Base-by-base conservation (phyloP, 2,797 vertebrate species). In the Acipenser transmontanus region DNA sequence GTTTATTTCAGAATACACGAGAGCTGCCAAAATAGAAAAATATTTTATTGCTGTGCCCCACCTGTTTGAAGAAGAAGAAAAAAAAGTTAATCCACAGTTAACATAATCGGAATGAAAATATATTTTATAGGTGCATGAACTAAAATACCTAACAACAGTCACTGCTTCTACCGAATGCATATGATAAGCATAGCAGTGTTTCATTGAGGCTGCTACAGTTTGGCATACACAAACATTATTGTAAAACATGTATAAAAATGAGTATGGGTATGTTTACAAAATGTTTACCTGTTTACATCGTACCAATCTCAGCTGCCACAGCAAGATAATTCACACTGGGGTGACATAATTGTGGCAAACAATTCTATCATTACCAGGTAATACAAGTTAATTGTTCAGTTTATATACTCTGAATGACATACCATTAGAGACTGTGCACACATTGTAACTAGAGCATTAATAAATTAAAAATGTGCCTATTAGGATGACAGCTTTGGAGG, bases 371-470 rank as follows among this genome's bases (percentile, higher is more conserved):
- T 92, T 90, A 91, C 87, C 88, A 93, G 92, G 93, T 94, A 93
- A 95, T 92, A 89, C 82, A 89, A 90, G 93, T 92, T 93, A 94
- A 95, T 94, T 94, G 93, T 92, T 96, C 93, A 91, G 91, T 91
- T 92, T 91, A 91, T 91, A 91, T 89, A 90, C 88, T 88, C 84
- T 78, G 90, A 89, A 89, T 90, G 85, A 90, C 86, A 91, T 92
- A 91, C 88, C 89, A 89, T 90, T 92, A 93, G 89, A 91, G 91
- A 91, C 87, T 79, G 87, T 80, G 86, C 86, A 88, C 89, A 88
- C 89, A 89, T 87, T 91, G 87, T 88, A 91, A 92, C 84, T 88
- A 89, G 88, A 89, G 87, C 88, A 90, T 93, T 91, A 92, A 91
- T 93, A 92, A 91, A 91, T 91, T 87, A 91, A 91, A 91, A 93